phyloP scores from a whole-genome alignment of 2,888 invertebrate genomes.

The Macrophya alboannulata region DNA sequence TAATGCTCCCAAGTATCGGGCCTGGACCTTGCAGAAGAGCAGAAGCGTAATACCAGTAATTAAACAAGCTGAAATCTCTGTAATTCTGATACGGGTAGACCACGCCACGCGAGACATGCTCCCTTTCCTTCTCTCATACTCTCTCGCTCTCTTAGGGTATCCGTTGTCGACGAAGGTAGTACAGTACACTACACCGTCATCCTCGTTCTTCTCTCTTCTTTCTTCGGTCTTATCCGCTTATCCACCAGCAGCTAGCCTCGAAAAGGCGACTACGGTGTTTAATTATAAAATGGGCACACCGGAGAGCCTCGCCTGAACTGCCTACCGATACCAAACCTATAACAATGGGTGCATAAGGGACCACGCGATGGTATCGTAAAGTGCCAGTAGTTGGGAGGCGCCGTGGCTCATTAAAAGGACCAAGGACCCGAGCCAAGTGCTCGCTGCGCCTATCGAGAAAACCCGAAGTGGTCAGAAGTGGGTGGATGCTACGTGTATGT shows the following conservation, averaged over 20 bases:
- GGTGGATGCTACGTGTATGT: not conserved
- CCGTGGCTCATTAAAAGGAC: slow-evolving; percentile 70
- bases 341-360: slow-evolving; percentile 52
- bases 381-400: slow-evolving; percentile 56
- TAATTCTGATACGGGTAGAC: slow-evolving; percentile 31
- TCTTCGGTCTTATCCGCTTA: slow-evolving; percentile 15
- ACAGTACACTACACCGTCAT: not conserved
- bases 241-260: slow-evolving; percentile 18
- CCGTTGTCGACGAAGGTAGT: not conserved
- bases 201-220: not conserved
- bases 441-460: slow-evolving; percentile 24
- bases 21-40: not conserved
- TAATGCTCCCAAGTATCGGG: not conserved
- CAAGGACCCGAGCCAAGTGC: slow-evolving; percentile 4
- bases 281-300: slow-evolving; percentile 47
- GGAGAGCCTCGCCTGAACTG: slow-evolving; percentile 6
- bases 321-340: slow-evolving; percentile 44
- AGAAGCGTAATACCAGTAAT: slow-evolving; percentile 53
- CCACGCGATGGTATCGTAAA: slow-evolving; percentile 65
- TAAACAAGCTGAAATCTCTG: slow-evolving; percentile 54
- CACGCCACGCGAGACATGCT: slow-evolving; percentile 50
- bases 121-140: not conserved
- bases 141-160: not conserved
- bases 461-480: slow-evolving; percentile 14
- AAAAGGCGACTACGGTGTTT: slow-evolving; percentile 43